Conservation (phyloP, 2,113 vertebrate species). For the Hippocampus abdominalis region DNA sequence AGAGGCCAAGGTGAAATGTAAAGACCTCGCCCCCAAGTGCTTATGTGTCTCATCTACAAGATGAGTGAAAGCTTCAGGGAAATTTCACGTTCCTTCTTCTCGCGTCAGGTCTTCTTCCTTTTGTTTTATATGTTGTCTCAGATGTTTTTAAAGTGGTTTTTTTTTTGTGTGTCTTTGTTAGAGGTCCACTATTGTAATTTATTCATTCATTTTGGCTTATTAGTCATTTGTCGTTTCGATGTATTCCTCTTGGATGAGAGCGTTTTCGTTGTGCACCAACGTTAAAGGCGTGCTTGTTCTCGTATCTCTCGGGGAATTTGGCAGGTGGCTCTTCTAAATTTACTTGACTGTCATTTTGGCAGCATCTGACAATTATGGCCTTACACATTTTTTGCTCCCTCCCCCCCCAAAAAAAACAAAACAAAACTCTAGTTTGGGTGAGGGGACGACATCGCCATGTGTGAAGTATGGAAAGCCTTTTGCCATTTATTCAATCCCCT, state of each 20-base stretch:
- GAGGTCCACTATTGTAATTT: slow-evolving; percentile 67
- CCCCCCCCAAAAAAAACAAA: too few relatives aligned
- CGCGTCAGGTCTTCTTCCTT: slow-evolving; percentile 47
- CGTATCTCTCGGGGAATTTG: slow-evolving; percentile 17
- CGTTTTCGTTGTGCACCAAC: slow-evolving; percentile 3
- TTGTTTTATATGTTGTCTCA: slow-evolving; percentile 37
- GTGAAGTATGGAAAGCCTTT: background rate
- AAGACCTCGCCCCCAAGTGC: slow-evolving; percentile 31
- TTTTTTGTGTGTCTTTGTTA: slow-evolving; percentile 39
- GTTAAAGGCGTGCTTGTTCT: background rate
- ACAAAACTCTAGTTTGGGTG: slow-evolving; percentile 21
- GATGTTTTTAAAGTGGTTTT: slow-evolving; percentile 39
- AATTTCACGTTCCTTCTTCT: slow-evolving; percentile 53
- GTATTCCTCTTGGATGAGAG: slow-evolving; percentile 44
- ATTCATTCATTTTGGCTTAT: slow-evolving; percentile 66
- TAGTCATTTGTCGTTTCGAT: slow-evolving; percentile 39
- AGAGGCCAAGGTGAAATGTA: slow-evolving; percentile 43
- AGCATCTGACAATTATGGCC: slow-evolving; percentile 49
- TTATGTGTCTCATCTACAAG: slow-evolving; percentile 57
- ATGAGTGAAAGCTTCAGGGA: slow-evolving; percentile 72
- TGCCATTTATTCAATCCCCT: background rate
- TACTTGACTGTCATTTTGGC: slow-evolving; percentile 42
- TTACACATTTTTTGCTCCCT: slow-evolving; percentile 22
- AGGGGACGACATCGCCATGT: background rate
- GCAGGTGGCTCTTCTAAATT: slow-evolving; percentile 46